These are phyloP conservation scores for Ormyrus rosae DNA, from an alignment of 2,888 invertebrate species.

Conservation along the genomic window DNA sequence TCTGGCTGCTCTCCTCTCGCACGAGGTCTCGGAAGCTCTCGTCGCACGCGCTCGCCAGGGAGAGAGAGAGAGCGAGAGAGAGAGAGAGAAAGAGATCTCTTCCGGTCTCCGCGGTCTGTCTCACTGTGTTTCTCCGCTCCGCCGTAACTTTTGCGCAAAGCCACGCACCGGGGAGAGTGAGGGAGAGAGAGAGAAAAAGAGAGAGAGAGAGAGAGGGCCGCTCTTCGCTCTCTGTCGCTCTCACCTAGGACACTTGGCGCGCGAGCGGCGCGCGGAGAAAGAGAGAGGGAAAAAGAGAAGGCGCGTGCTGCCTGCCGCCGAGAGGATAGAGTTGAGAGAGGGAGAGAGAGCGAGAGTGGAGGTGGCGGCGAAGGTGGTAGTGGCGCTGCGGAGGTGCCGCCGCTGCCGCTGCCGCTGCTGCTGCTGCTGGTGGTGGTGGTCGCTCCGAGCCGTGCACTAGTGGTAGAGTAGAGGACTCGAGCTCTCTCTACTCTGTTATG, in stretches of 20 bases:
- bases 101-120: conserved; percentile 71
- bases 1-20: conserved; percentile 3
- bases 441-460: conserved; percentile 1
- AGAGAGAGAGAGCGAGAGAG: neutral
- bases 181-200: conserved; percentile 16
- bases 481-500: neutral
- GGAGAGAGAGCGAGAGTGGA: conserved; percentile 56
- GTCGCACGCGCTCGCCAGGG: conserved; percentile 16
- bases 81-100: conserved; percentile 61
- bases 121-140: conserved; percentile 62
- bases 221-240: conserved; percentile 58
- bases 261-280: conserved; percentile 45
- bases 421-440: conserved; percentile 49
- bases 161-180: conserved; percentile 44
- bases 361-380: conserved; percentile 55
- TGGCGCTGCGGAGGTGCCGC: conserved; percentile 38
- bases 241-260: conserved; percentile 39
- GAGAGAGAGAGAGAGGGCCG: conserved; percentile 31
- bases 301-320: conserved; percentile 77
- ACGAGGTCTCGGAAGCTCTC: conserved; percentile 31
- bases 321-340: conserved; percentile 53
- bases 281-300: conserved; percentile 64
- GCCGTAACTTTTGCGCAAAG: conserved; percentile 73
- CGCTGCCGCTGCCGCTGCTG: too few species aligned
- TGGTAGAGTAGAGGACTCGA: conserved; percentile 3